These are phyloP conservation scores for Takifugu flavidus DNA, from an alignment of 2,113 vertebrate species.

Conservation along the genomic window DNA sequence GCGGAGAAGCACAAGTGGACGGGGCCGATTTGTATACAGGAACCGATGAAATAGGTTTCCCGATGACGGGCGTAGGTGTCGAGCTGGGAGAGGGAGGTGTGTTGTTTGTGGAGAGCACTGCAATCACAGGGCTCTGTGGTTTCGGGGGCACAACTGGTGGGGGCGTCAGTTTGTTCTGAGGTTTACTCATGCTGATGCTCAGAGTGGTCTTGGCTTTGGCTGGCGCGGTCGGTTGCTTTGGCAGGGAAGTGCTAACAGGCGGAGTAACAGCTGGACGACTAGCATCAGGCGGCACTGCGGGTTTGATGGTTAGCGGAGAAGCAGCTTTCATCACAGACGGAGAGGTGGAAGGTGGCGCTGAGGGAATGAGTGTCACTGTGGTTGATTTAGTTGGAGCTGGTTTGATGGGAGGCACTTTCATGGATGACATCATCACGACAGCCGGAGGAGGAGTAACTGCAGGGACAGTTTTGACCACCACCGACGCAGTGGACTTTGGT, in stretches of 20 bases:
- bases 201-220: slow-evolving; percentile 74
- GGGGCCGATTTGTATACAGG: slow-evolving; percentile 70
- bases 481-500: slow-evolving; percentile 63
- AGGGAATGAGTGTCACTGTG: slow-evolving; percentile 29
- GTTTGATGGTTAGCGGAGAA: slow-evolving; percentile 39
- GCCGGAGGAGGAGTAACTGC: slow-evolving; percentile 58
- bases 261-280: slow-evolving; percentile 4
- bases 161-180: slow-evolving; percentile 46
- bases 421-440: slow-evolving; percentile 73
- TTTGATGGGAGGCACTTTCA: slow-evolving; percentile 70
- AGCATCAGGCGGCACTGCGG: slow-evolving; percentile 18
- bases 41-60: slow-evolving; percentile 78
- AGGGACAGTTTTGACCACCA: slow-evolving; percentile 73
- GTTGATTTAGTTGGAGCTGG: slow-evolving; percentile 62
- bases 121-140: slow-evolving; percentile 66
- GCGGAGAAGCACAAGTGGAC: slow-evolving; percentile 14
- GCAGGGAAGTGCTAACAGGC: slow-evolving; percentile 2
- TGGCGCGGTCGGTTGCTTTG: slow-evolving; percentile 25
- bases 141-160: slow-evolving; percentile 74
- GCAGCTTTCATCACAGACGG: slow-evolving; percentile 41
- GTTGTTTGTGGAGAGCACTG: slow-evolving; percentile 30
- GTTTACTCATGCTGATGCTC: slow-evolving; percentile 73
- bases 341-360: not conserved
- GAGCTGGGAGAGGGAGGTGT: slow-evolving; percentile 51
- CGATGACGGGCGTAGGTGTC: slow-evolving; percentile 57